Evolutionary conservation across 2,888 invertebrate species (phyloP).

Genomic region (Fragum fragum): DNA sequence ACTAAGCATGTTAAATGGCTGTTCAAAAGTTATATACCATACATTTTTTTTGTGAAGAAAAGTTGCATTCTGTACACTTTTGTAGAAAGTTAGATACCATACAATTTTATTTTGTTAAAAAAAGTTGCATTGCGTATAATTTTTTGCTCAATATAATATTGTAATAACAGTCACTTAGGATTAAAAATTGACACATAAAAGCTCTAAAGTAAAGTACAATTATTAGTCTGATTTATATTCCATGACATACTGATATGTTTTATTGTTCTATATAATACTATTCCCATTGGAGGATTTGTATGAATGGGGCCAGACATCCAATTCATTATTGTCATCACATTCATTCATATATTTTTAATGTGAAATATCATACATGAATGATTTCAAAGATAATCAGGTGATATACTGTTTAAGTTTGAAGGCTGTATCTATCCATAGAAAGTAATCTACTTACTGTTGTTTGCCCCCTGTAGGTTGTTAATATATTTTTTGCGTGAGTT

Average conservation of each 20-base stretch:
- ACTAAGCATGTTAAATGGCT: too few species aligned
- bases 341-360: slow-evolving; percentile 6
- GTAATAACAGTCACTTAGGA: too few species aligned
- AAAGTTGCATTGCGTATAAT: too few species aligned
- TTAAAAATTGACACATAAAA: neutral
- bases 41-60: too few species aligned
- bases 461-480: neutral
- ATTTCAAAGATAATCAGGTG: neutral
- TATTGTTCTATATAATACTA: neutral
- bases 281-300: neutral
- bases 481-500: slow-evolving; percentile 4
- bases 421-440: neutral
- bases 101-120: too few species aligned
- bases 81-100: too few species aligned
- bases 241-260: neutral
- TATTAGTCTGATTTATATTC: neutral
- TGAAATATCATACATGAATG: slow-evolving; percentile 3
- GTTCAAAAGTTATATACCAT: too few species aligned
- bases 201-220: neutral
- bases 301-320: neutral
- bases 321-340: neutral
- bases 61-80: too few species aligned
- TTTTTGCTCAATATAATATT: too few species aligned
- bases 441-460: neutral
- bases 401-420: neutral